A percentile compares a stretch with the other conserved stretches of the same genome.
Evolutionary conservation across 2,797 vertebrate species (phyloP).

Genomic region (Gymnoscopelus microlampas): DNA sequence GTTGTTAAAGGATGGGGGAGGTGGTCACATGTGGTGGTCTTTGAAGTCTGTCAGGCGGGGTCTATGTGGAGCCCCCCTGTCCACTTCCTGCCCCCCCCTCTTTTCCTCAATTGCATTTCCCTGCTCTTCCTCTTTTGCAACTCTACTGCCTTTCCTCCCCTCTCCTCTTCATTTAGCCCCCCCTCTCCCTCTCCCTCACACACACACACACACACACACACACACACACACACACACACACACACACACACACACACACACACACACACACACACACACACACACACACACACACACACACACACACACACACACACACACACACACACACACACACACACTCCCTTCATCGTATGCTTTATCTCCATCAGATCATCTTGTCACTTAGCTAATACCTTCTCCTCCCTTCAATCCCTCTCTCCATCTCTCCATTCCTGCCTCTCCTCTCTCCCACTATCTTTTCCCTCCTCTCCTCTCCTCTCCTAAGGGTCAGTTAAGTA

Average conservation of each 20-base stretch:
- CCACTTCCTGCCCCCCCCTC: background rate
- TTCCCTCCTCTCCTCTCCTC: constrained; percentile 26
- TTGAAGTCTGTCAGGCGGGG: constrained; percentile 65
- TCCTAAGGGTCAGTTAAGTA: constrained; percentile 63
- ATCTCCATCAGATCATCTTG: no score
- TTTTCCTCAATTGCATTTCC: background rate
- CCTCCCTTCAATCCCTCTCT: no score
- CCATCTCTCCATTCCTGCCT: background rate
- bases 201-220: background rate
- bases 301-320: background rate
- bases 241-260: background rate
- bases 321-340: background rate
- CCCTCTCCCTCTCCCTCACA: background rate
- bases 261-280: background rate
- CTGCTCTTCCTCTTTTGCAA: no score
- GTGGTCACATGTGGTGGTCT: constrained; percentile 25
- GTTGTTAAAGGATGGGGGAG: no score
- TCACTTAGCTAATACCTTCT: no score
- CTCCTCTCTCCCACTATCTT: constrained; percentile 20
- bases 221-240: background rate
- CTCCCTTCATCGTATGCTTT: background rate
- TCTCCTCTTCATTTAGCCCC: no score
- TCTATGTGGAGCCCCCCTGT: no score
- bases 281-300: background rate
- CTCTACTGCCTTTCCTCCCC: no score